These are phyloP conservation scores for Ptiloglossa arizonensis DNA, from an alignment of 1,140 invertebrate species.

Conservation along the genomic window DNA sequence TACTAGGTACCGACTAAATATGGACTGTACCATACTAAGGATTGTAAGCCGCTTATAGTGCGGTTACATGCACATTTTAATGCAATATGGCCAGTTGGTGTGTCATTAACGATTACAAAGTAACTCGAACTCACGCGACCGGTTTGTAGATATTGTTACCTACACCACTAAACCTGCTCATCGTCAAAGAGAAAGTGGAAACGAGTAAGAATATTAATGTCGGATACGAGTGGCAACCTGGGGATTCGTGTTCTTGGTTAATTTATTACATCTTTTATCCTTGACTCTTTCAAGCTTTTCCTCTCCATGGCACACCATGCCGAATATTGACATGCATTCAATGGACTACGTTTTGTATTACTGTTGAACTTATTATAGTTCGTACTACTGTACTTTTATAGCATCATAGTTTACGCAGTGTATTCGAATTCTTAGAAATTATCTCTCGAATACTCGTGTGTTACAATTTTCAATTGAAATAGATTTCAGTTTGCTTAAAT, in stretches of 20 bases:
- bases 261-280: background rate
- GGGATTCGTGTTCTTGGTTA: background rate
- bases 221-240: background rate
- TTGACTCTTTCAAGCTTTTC: too few relatives aligned
- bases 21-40: conserved; percentile 36
- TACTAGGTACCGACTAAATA: conserved; percentile 58
- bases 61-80: conserved; percentile 61
- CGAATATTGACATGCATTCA: too few relatives aligned
- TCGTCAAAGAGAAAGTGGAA: conserved; percentile 1
- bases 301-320: too few relatives aligned
- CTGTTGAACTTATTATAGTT: too few relatives aligned
- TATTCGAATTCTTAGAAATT: too few relatives aligned
- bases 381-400: too few relatives aligned
- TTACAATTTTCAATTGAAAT: too few relatives aligned
- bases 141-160: background rate
- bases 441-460: too few relatives aligned
- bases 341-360: too few relatives aligned
- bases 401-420: too few relatives aligned
- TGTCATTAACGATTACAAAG: conserved; percentile 65
- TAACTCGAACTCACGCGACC: conserved; percentile 42
- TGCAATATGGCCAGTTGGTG: conserved; percentile 46
- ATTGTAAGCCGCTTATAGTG: conserved; percentile 63
- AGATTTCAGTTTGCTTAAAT: too few relatives aligned
- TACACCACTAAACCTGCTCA: background rate
- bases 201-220: background rate